These are phyloP conservation scores for Pipra filicauda DNA, from an alignment of 2,113 vertebrate genomes.

Conservation along the genomic window DNA sequence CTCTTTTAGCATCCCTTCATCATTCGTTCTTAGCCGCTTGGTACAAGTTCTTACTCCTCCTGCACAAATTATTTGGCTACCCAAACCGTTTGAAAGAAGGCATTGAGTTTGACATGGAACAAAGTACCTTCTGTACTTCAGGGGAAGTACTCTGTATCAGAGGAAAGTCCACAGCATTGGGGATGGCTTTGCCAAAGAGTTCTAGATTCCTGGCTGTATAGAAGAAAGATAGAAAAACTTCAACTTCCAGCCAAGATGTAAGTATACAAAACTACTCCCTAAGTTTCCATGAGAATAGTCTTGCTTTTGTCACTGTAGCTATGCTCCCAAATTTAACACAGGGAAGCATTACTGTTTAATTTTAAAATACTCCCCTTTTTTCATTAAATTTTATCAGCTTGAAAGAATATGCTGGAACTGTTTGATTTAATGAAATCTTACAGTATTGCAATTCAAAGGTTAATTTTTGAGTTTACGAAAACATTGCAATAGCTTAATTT, in stretches of 20 bases:
- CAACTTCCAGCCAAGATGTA: neutral
- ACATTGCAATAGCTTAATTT: neutral
- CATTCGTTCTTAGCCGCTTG: neutral
- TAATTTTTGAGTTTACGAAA: neutral
- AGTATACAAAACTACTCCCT: neutral
- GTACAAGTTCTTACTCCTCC: neutral
- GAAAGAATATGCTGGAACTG: neutral
- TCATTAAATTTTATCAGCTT: neutral
- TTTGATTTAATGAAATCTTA: neutral
- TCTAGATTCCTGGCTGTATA: neutral
- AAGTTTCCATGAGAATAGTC: neutral
- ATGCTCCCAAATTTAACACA: neutral
- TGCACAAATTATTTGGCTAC: neutral
- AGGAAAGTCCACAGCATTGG: neutral
- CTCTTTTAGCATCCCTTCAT: neutral
- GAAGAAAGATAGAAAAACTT: neutral
- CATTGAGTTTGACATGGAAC: neutral
- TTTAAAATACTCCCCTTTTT: neutral
- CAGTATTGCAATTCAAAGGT: neutral
- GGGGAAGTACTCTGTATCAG: neutral
- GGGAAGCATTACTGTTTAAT: neutral
- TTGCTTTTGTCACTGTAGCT: neutral
- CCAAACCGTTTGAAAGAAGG: neutral
- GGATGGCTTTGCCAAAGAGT: neutral
- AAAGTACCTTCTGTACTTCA: neutral